Conservation (phyloP, 2,797 vertebrate genomes). For the Discoglossus pictus region DNA sequence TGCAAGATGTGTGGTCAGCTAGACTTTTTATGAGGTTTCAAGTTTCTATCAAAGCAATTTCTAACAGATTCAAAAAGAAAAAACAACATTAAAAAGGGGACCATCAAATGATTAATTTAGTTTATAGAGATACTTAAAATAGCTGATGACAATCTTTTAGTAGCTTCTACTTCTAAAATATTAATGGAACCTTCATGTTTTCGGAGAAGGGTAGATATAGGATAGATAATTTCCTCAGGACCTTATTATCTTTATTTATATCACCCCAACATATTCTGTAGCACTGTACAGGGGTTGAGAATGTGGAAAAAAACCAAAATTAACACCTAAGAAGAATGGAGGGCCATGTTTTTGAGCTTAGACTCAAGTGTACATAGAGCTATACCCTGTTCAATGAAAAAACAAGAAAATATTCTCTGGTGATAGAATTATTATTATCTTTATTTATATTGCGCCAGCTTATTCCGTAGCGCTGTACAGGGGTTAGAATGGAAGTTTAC, state of each 20-base stretch:
- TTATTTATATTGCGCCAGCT: too few species aligned
- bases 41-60: slow-evolving; percentile 27
- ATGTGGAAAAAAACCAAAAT: too few species aligned
- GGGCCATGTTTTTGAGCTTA: too few species aligned
- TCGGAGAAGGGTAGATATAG: slow-evolving; percentile 20
- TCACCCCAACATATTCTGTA: too few species aligned
- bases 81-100: not conserved
- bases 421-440: too few species aligned
- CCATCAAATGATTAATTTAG: not conserved
- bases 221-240: slow-evolving; percentile 44
- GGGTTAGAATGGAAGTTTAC: not conserved
- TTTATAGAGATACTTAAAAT: slow-evolving; percentile 23
- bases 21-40: slow-evolving; percentile 24
- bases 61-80: slow-evolving; percentile 19
- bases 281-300: too few species aligned
- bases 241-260: too few species aligned
- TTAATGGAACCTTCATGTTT: slow-evolving; percentile 19
- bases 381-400: slow-evolving; percentile 37
- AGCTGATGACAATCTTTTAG: slow-evolving; percentile 11
- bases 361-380: too few species aligned
- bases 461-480: too few species aligned
- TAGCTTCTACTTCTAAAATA: slow-evolving; percentile 1
- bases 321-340: too few species aligned
- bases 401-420: slow-evolving; percentile 14
- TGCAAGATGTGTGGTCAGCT: slow-evolving; percentile 31